Evolutionary conservation across 64 coral and sea anemone genomes (phyloP).

Genomic region (Anthopleura sola): DNA sequence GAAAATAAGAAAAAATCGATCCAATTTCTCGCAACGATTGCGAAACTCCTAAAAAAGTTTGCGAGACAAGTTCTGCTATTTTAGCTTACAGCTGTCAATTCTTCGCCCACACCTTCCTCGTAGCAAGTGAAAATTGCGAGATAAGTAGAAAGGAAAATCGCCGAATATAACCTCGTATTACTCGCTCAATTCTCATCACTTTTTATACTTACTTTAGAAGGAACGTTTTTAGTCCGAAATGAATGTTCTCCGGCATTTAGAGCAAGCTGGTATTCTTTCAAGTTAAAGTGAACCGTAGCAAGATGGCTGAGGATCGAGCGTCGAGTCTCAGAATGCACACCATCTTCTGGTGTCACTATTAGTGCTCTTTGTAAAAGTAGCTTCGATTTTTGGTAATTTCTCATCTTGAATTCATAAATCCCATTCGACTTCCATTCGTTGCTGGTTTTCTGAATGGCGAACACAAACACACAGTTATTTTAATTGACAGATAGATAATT

Average conservation of each 20-base stretch:
- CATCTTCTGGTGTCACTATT: neutral
- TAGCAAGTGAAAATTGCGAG: no score
- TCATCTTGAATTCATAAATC: neutral
- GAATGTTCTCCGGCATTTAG: neutral
- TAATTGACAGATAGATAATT: no score
- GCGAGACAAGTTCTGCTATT: no score
- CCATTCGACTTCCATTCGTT: neutral
- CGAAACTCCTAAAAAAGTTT: no score
- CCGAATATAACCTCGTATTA: no score
- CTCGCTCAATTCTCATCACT: no score
- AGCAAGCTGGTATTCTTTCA: conserved; percentile 4
- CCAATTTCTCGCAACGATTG: no score
- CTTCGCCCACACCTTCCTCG: no score
- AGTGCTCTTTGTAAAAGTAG: neutral
- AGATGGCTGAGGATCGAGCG: conserved; percentile 6
- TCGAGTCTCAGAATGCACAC: neutral
- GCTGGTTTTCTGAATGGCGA: neutral
- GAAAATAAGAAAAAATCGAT: no score
- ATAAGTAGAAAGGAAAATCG: no score
- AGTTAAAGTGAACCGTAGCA: conserved; percentile 4
- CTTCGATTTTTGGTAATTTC: neutral
- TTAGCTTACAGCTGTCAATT: no score
- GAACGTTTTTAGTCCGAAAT: neutral
- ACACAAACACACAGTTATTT: neutral
- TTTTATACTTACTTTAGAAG: neutral